Percentiles rank a stretch among this genome's conserved stretches.
phyloP scores from a whole-genome alignment of 2,888 invertebrate species.

The Drosophila koepferae region DNA sequence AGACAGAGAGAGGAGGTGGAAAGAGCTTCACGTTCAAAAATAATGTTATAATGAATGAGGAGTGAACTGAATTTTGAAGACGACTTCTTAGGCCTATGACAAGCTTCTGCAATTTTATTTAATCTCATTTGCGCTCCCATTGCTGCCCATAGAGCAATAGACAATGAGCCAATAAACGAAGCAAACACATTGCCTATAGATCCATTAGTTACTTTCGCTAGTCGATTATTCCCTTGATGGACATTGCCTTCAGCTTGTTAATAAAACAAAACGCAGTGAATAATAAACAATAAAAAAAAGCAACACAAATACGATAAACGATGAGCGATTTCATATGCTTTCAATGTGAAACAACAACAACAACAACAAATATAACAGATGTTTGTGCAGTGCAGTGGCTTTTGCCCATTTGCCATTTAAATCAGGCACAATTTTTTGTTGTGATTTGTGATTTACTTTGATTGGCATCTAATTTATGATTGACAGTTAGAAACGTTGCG shows the following conservation, averaged over 20 bases:
- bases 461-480: constrained; percentile 80
- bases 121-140: background rate
- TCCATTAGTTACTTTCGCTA: constrained; percentile 20
- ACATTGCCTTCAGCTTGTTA: constrained; percentile 16
- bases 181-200: constrained; percentile 8
- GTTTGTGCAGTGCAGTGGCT: constrained; percentile 39
- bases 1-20: background rate
- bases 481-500: constrained; percentile 77
- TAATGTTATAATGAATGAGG: background rate
- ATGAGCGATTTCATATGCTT: constrained; percentile 46
- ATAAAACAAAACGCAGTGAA: constrained; percentile 25
- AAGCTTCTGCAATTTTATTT: background rate
- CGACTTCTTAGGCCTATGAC: background rate
- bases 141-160: background rate
- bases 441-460: constrained; percentile 69
- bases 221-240: constrained; percentile 20
- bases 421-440: constrained; percentile 63
- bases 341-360: constrained; percentile 24
- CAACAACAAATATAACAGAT: constrained; percentile 19
- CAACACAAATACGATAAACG: constrained; percentile 14
- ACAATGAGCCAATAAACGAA: background rate
- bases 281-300: constrained; percentile 11
- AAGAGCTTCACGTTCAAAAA: background rate
- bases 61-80: background rate
- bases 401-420: constrained; percentile 59